Percentiles rank a stretch among this genome's conserved stretches.
phyloP scores from a whole-genome alignment of 1,140 invertebrate genomes.

The Agrypnia vestita region DNA sequence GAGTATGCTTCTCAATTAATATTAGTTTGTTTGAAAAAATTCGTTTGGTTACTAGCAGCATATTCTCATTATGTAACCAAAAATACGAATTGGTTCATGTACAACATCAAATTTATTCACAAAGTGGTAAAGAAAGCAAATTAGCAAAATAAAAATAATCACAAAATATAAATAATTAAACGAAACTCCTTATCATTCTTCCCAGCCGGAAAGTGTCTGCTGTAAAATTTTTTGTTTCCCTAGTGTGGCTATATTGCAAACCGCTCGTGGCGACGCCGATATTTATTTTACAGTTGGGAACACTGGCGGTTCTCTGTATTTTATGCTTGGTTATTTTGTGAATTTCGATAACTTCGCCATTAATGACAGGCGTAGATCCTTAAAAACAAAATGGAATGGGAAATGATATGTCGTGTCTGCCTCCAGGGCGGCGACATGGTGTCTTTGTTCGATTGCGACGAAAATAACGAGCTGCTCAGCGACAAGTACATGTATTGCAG shows the following conservation, averaged over 20 bases:
- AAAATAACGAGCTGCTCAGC: slow-evolving; percentile 73
- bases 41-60: no score
- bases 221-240: neutral
- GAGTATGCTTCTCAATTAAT: no score
- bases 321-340: slow-evolving; percentile 26
- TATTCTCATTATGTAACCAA: no score
- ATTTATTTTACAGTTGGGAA: slow-evolving; percentile 12
- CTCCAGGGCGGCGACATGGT: slow-evolving; percentile 73
- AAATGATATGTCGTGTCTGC: slow-evolving; percentile 75
- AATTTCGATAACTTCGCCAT: neutral
- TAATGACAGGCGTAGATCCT: neutral
- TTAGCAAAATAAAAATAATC: no score
- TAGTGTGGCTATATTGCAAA: slow-evolving; percentile 26
- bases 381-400: slow-evolving; percentile 71
- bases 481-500: slow-evolving; percentile 75
- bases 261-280: neutral
- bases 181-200: no score
- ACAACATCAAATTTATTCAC: no score
- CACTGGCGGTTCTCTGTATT: neutral
- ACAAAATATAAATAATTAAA: no score
- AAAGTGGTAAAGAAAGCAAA: no score
- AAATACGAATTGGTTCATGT: no score
- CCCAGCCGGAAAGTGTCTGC: neutral
- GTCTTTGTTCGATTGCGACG: slow-evolving; percentile 73
- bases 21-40: no score